Percentiles rank a stretch among this genome's conserved stretches.
Evolutionary conservation across 1,140 invertebrate species (phyloP).

Genomic region (Drosophila nasuta): DNA sequence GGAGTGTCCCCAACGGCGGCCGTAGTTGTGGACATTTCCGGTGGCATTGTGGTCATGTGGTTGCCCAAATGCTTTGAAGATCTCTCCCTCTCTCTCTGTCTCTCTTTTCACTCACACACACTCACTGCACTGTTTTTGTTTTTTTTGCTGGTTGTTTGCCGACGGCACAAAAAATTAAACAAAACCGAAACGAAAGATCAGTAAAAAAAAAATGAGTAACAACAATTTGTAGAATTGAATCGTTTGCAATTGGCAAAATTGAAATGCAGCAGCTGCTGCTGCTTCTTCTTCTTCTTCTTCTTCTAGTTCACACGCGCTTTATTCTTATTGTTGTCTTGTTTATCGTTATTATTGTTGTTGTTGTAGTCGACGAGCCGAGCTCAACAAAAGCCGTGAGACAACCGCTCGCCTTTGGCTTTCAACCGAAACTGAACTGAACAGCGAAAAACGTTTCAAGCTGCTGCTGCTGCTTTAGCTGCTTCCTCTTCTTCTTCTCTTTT

Average conservation of each 20-base stretch:
- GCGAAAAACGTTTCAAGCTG: slow-evolving; percentile 3
- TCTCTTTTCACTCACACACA: background rate
- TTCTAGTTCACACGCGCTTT: slow-evolving; percentile 19
- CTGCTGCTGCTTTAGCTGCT: slow-evolving; percentile 9
- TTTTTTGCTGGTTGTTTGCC: slow-evolving; percentile 6
- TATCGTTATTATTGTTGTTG: slow-evolving; percentile 7
- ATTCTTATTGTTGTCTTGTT: background rate
- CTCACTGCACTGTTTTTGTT: slow-evolving; percentile 10
- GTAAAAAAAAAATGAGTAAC: slow-evolving; percentile 17
- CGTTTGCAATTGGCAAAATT: slow-evolving; percentile 4
- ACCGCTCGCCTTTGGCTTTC: slow-evolving; percentile 80
- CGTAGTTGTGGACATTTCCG: slow-evolving; percentile 80
- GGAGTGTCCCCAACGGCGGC: slow-evolving; percentile 70
- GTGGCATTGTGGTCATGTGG: slow-evolving; percentile 84
- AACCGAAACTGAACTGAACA: slow-evolving; percentile 71
- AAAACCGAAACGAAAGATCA: slow-evolving; percentile 27
- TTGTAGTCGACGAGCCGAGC: slow-evolving; percentile 29
- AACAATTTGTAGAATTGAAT: slow-evolving; percentile 8
- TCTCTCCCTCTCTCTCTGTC: background rate
- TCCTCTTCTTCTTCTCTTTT: slow-evolving; percentile 5
- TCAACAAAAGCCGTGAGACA: slow-evolving; percentile 57
- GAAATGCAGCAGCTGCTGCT: background rate
- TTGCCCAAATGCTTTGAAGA: background rate
- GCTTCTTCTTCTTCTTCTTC: background rate
- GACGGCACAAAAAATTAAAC: slow-evolving; percentile 49